These are phyloP conservation scores for Lerema accius DNA, from an alignment of 1,140 invertebrate genomes.

Conservation along the genomic window DNA sequence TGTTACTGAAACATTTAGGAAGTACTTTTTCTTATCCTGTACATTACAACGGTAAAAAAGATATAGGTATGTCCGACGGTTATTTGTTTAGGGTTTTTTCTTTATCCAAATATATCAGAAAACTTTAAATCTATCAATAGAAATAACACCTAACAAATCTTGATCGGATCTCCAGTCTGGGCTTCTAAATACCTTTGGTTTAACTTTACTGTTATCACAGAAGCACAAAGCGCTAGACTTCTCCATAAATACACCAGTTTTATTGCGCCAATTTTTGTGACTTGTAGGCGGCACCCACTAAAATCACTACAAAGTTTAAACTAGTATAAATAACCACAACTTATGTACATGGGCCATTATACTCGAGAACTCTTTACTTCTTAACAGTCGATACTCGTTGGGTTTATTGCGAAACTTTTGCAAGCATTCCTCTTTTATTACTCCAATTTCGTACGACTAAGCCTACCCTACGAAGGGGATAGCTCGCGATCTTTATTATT, in stretches of 20 bases:
- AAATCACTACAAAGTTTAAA: conserved; percentile 49
- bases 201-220: too few species aligned
- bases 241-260: conserved; percentile 23
- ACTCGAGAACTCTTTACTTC: conserved; percentile 79
- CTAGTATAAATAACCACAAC: conserved; percentile 57
- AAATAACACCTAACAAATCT: too few species aligned
- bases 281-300: conserved; percentile 12
- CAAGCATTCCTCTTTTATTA: conserved; percentile 82
- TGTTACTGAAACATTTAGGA: too few species aligned
- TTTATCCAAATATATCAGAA: too few species aligned
- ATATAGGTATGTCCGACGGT: too few species aligned
- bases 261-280: conserved; percentile 30
- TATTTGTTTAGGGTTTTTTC: too few species aligned
- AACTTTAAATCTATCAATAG: too few species aligned
- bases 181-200: too few species aligned
- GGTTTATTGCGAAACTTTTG: conserved; percentile 81
- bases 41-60: too few species aligned
- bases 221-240: too few species aligned
- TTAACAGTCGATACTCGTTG: conserved; percentile 81
- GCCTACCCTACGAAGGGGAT: conserved; percentile 69
- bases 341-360: conserved; percentile 63
- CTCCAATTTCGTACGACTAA: conserved; percentile 81
- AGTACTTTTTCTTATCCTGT: too few species aligned
- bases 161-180: too few species aligned
- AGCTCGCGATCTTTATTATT: conserved; percentile 76